These are phyloP conservation scores for Anguilla megastoma DNA, from an alignment of 2,797 vertebrate species.

Conservation along the genomic window DNA sequence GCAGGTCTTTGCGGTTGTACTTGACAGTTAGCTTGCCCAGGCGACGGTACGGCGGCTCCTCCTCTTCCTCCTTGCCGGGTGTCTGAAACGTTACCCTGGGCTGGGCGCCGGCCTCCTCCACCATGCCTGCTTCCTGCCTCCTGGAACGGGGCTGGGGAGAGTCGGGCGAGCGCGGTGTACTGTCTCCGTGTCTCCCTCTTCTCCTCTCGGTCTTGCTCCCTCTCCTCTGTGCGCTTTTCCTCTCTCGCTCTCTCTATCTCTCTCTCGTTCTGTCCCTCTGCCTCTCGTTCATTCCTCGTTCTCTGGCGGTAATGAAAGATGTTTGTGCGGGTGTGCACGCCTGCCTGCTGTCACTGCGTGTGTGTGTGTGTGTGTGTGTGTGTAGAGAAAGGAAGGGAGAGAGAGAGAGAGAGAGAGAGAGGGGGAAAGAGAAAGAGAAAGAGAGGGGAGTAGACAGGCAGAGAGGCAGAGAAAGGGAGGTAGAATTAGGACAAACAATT, in stretches of 20 bases:
- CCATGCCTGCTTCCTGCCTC: conserved; percentile 77
- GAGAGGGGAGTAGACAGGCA: neutral
- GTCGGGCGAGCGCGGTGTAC: conserved; percentile 47
- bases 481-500: conserved; percentile 50
- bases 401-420: neutral
- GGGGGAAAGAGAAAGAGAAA: conserved; percentile 49
- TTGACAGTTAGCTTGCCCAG: conserved; percentile 92
- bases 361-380: conserved; percentile 46
- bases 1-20: conserved; percentile 92
- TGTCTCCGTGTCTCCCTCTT: conserved; percentile 25
- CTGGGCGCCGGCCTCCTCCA: conserved; percentile 78
- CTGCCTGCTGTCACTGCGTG: conserved; percentile 32
- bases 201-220: conserved; percentile 31
- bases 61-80: conserved; percentile 66
- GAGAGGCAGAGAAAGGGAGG: neutral
- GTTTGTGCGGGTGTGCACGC: conserved; percentile 33
- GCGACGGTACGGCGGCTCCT: conserved; percentile 81
- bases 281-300: conserved; percentile 27
- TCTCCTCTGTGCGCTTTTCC: neutral
- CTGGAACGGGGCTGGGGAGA: conserved; percentile 53
- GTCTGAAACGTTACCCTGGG: conserved; percentile 86
- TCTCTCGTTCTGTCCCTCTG: conserved; percentile 26
- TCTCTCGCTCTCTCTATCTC: neutral
- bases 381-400: conserved; percentile 24
- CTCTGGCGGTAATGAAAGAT: conserved; percentile 75